These are phyloP conservation scores for Agrypnia vestita DNA, from an alignment of 1,140 invertebrate species.

Conservation along the genomic window DNA sequence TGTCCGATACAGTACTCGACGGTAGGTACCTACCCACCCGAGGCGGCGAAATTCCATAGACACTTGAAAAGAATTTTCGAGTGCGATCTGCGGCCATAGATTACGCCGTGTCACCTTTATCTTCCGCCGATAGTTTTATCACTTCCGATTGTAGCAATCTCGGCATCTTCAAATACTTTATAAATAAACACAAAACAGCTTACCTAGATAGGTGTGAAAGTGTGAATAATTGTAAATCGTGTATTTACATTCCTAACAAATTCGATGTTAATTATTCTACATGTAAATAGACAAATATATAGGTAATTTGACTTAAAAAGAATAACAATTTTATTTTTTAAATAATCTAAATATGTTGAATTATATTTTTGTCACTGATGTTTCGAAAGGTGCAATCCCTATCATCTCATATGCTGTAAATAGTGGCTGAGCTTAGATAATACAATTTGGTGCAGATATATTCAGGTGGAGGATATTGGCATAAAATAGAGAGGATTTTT, in stretches of 20 bases:
- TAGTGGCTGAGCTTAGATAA: no score
- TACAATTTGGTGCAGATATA: no score
- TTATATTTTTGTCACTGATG: no score
- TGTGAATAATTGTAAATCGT: no score
- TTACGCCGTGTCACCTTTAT: slow-evolving; percentile 9
- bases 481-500: no score
- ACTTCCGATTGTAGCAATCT: slow-evolving; percentile 35
- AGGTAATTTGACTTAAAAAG: no score
- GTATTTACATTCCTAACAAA: background rate
- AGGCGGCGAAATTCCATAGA: slow-evolving; percentile 29
- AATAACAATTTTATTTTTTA: no score
- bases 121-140: background rate
- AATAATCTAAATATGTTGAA: no score
- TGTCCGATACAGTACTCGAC: background rate
- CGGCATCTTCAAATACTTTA: slow-evolving; percentile 26
- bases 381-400: no score
- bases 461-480: no score
- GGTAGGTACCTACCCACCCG: background rate
- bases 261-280: background rate
- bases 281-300: no score
- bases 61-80: slow-evolving; percentile 12
- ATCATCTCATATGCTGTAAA: no score
- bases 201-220: background rate
- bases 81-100: slow-evolving; percentile 26
- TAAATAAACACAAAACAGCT: background rate